These are phyloP conservation scores for Drosophila sordidula DNA, from an alignment of 2,888 invertebrate species.

Conservation along the genomic window DNA sequence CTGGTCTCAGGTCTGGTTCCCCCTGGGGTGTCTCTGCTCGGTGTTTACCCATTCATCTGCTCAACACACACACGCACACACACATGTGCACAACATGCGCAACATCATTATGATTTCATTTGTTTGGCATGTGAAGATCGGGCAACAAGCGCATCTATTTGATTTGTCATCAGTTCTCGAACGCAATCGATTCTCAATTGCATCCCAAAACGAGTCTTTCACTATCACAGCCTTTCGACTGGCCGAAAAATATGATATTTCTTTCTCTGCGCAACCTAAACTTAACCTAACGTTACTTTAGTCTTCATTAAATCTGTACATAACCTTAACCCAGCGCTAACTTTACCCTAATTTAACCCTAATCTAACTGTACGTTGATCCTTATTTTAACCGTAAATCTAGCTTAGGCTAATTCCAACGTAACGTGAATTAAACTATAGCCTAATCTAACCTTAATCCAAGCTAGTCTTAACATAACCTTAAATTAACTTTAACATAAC, in stretches of 20 bases:
- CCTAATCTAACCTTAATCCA: no score
- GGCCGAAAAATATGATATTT: no score
- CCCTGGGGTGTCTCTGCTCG: conserved; percentile 19
- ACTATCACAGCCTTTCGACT: no score
- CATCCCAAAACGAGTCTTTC: neutral
- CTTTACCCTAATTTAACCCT: neutral
- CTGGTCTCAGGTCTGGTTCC: conserved; percentile 39
- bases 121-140: conserved; percentile 21
- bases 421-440: no score
- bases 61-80: conserved; percentile 28
- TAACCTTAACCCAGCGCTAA: no score
- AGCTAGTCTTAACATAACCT: neutral
- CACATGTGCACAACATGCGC: conserved; percentile 30
- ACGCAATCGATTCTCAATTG: conserved; percentile 12
- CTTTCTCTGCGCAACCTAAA: no score
- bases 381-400: no score
- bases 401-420: no score
- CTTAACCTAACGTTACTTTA: no score
- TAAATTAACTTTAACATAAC: no score
- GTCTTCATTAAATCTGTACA: no score
- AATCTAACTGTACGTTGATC: no score
- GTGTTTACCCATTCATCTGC: conserved; percentile 57
- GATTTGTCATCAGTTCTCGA: conserved; percentile 22
- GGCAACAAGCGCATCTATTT: conserved; percentile 18
- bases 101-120: conserved; percentile 53